phyloP scores from a whole-genome alignment of 2,113 vertebrate species.

The Elgaria multicarinata region DNA sequence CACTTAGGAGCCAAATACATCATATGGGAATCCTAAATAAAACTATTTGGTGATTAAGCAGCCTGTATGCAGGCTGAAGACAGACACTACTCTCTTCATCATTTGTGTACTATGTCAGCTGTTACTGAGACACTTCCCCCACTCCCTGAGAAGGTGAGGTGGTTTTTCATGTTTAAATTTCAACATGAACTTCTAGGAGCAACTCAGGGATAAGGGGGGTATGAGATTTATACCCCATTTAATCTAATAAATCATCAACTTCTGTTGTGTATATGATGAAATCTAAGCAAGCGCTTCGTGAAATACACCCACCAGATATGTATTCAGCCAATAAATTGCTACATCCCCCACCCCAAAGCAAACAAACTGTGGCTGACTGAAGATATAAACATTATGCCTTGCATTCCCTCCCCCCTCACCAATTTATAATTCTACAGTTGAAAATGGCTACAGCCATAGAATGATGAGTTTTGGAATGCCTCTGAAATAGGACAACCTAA shows the following conservation, averaged over 20 bases:
- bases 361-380: conserved; percentile 21
- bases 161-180: conserved; percentile 48
- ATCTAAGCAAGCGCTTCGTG: conserved; percentile 34
- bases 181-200: conserved; percentile 15
- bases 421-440: conserved; percentile 60
- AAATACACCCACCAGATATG: conserved; percentile 36
- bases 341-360: conserved; percentile 27
- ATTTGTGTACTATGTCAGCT: background rate
- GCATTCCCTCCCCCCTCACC: conserved; percentile 34
- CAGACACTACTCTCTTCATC: conserved; percentile 32
- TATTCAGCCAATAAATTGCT: conserved; percentile 35
- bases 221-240: conserved; percentile 39
- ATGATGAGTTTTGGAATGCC: conserved; percentile 33
- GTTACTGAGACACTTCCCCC: conserved; percentile 4
- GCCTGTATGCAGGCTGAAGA: background rate
- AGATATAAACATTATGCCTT: conserved; percentile 60
- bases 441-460: conserved; percentile 44
- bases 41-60: conserved; percentile 43
- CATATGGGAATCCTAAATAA: conserved; percentile 50
- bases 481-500: conserved; percentile 43
- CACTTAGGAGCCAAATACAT: conserved; percentile 52
- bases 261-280: conserved; percentile 26
- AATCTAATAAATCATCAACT: conserved; percentile 33
- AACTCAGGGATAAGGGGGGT: background rate
- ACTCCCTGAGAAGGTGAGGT: conserved; percentile 15